Conservation (phyloP, 2,797 vertebrate genomes). For the Argyrosomus regius region DNA sequence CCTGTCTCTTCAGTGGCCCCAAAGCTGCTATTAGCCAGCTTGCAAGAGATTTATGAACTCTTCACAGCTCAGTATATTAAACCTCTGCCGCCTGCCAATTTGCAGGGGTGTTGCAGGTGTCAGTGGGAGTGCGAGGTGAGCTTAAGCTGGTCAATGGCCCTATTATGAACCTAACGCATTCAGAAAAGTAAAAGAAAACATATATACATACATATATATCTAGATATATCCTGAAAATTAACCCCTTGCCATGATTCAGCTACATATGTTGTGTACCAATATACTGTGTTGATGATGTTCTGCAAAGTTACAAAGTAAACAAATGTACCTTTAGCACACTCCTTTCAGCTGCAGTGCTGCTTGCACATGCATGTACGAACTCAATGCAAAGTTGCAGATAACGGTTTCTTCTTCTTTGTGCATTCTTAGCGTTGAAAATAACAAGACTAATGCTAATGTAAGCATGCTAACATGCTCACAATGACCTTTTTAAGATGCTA, state of each 20-base stretch:
- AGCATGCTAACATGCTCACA: too few relatives aligned
- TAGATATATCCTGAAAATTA: slow-evolving; percentile 41
- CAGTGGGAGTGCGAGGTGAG: slow-evolving; percentile 79
- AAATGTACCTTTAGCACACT: neutral
- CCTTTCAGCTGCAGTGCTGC: neutral
- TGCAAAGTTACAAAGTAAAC: neutral
- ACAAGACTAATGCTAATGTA: too few relatives aligned
- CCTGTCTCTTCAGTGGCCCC: slow-evolving; percentile 49
- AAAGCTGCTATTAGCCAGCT: slow-evolving; percentile 67
- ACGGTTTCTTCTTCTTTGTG: neutral
- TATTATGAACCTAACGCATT: slow-evolving; percentile 76
- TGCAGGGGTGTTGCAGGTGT: slow-evolving; percentile 83
- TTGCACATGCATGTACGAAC: slow-evolving; percentile 6
- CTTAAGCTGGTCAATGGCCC: slow-evolving; percentile 76
- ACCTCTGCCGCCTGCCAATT: slow-evolving; percentile 78
- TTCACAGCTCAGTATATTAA: slow-evolving; percentile 81
- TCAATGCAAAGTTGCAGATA: slow-evolving; percentile 22
- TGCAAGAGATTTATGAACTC: slow-evolving; percentile 82
- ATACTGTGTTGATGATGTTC: neutral
- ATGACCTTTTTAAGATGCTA: too few relatives aligned
- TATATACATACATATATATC: too few relatives aligned
- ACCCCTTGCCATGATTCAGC: slow-evolving; percentile 10
- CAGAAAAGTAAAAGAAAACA: slow-evolving; percentile 27
- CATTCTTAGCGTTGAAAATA: neutral
- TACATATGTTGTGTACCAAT: slow-evolving; percentile 9